These are phyloP conservation scores for Rhadina sibilatrix DNA, from an alignment of 2,113 vertebrate genomes.

Conservation along the genomic window DNA sequence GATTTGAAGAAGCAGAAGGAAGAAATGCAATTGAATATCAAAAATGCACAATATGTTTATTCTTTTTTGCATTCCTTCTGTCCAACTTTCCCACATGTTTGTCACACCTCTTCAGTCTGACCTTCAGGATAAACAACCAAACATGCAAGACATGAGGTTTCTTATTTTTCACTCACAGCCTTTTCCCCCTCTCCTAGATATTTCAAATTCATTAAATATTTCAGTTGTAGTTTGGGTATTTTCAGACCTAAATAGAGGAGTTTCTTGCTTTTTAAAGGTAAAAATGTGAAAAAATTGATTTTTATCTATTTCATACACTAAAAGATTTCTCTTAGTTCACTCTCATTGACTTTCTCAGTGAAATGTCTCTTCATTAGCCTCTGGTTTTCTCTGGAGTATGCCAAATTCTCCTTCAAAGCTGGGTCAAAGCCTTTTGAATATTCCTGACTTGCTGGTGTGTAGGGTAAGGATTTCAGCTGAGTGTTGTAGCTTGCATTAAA, in stretches of 20 bases:
- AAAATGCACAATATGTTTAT: neutral
- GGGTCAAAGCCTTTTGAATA: neutral
- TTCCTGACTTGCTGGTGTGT: neutral
- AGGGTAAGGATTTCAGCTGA: neutral
- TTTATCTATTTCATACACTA: neutral
- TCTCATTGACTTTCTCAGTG: neutral
- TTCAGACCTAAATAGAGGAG: neutral
- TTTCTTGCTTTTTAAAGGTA: neutral
- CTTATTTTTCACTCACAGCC: neutral
- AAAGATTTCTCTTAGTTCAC: neutral
- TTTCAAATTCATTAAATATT: neutral
- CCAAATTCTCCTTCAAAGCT: neutral
- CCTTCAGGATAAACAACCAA: neutral
- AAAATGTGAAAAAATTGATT: neutral
- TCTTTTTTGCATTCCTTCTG: neutral
- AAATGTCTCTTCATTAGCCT: neutral
- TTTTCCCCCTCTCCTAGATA: neutral
- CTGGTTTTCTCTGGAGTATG: neutral
- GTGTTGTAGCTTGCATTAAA: neutral
- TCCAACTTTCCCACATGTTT: neutral
- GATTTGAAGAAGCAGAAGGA: constrained; percentile 13
- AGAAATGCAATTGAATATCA: neutral
- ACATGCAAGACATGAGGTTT: neutral
- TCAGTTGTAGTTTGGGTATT: neutral
- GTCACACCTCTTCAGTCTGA: neutral